Evolutionary conservation across 1,140 invertebrate species (phyloP).

Genomic region (honey bee (Apis mellifera)): Amel_HAv3.1 CM009932.2:11978501-11979000

Average conservation of each 20-base stretch:
- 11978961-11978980: background rate
- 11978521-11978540: background rate
- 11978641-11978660: too few relatives aligned
- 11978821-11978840: background rate
- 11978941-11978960: background rate
- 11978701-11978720: background rate
- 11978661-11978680: too few relatives aligned
- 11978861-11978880: slow-evolving; percentile 29
- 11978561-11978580: background rate
- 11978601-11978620: slow-evolving; percentile 21
- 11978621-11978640: too few relatives aligned
- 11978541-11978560: slow-evolving; percentile 15
- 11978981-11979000: slow-evolving; percentile 10
- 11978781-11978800: too few relatives aligned
- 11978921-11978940: slow-evolving; percentile 5
- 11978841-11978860: slow-evolving; percentile 32
- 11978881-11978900: slow-evolving; percentile 14
- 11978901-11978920: slow-evolving; percentile 7
- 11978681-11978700: too few relatives aligned
- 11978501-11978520: slow-evolving; percentile 24
- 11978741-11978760: background rate
- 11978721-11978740: background rate
- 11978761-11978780: background rate
- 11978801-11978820: background rate
- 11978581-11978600: background rate